A percentile compares a stretch with the other conserved stretches of the same genome.
Evolutionary conservation across 2,888 invertebrate species (phyloP).

Genomic region (Allophyes oxyacanthae): DNA sequence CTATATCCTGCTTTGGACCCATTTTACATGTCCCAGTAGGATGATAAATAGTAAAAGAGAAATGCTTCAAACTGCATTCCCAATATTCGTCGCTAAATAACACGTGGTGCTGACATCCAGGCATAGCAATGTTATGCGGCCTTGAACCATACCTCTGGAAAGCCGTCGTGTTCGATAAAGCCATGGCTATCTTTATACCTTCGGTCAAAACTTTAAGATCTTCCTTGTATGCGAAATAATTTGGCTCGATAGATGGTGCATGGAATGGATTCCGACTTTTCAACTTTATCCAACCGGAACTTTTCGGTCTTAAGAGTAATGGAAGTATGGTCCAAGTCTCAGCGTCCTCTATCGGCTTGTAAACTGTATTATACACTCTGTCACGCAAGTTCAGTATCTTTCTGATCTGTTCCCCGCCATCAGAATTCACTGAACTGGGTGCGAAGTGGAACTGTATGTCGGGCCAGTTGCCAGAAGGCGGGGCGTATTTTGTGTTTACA

Average conservation of each 20-base stretch:
- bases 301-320: slow-evolving; percentile 94
- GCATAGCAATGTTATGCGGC: slow-evolving; percentile 94
- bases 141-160: slow-evolving; percentile 95
- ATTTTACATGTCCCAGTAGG: slow-evolving; percentile 96
- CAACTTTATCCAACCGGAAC: slow-evolving; percentile 95
- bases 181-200: slow-evolving; percentile 95
- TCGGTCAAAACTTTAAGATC: slow-evolving; percentile 94
- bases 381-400: slow-evolving; percentile 93
- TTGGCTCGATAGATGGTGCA: slow-evolving; percentile 96
- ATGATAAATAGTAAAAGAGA: slow-evolving; percentile 95
- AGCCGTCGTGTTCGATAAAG: slow-evolving; percentile 93
- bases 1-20: slow-evolving; percentile 93
- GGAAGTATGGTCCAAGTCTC: slow-evolving; percentile 96
- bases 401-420: slow-evolving; percentile 94
- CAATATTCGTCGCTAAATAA: slow-evolving; percentile 95
- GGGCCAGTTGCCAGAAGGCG: slow-evolving; percentile 93
- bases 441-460: slow-evolving; percentile 97
- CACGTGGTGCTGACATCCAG: slow-evolving; percentile 93
- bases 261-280: slow-evolving; percentile 94
- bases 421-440: slow-evolving; percentile 95
- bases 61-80: slow-evolving; percentile 95
- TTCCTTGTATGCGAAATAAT: slow-evolving; percentile 96
- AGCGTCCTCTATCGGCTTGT: slow-evolving; percentile 93
- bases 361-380: slow-evolving; percentile 95
- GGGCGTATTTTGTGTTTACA: slow-evolving; percentile 96